A percentile compares a stretch with the other conserved stretches of the same genome.
These are phyloP conservation scores for Xiphias gladius DNA, from an alignment of 2,113 vertebrate species.

Conservation along the genomic window DNA sequence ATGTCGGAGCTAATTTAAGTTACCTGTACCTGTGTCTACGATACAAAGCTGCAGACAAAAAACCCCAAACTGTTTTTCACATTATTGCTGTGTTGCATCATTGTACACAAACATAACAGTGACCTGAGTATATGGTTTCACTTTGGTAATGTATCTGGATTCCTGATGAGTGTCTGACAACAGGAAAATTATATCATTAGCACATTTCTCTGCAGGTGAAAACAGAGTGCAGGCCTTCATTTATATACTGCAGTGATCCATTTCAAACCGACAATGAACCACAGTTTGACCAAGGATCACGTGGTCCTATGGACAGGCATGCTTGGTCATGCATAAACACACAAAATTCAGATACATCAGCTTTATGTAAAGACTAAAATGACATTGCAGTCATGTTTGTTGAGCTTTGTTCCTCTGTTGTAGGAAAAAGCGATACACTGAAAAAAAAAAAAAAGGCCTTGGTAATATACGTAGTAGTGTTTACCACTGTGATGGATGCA, in stretches of 20 bases:
- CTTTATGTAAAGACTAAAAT: constrained; percentile 82
- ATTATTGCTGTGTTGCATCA: constrained; percentile 35
- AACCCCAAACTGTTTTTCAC: constrained; percentile 11
- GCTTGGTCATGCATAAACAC: constrained; percentile 79
- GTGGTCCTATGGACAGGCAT: constrained; percentile 33
- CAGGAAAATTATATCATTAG: not conserved
- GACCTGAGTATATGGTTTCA: not conserved
- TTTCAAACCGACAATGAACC: constrained; percentile 19
- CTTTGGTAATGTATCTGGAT: not conserved
- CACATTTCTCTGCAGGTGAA: constrained; percentile 16
- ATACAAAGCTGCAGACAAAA: constrained; percentile 57
- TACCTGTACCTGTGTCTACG: too few species aligned
- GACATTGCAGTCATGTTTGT: constrained; percentile 84
- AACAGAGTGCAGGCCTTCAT: not conserved
- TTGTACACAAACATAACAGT: not conserved
- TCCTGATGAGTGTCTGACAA: not conserved
- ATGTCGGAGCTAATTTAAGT: constrained; percentile 78
- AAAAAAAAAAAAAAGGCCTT: constrained; percentile 81
- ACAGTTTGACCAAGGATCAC: constrained; percentile 4
- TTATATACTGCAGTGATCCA: not conserved
- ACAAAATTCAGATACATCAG: constrained; percentile 80
- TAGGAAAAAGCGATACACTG: constrained; percentile 78
- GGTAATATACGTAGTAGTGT: constrained; percentile 86
- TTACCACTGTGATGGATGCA: constrained; percentile 88
- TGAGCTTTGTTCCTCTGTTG: constrained; percentile 80